Evolutionary conservation across 1,140 invertebrate species (phyloP), one percentile per base, ranked within the genome.

Genomic region (Drosophila bocqueti): DNA sequence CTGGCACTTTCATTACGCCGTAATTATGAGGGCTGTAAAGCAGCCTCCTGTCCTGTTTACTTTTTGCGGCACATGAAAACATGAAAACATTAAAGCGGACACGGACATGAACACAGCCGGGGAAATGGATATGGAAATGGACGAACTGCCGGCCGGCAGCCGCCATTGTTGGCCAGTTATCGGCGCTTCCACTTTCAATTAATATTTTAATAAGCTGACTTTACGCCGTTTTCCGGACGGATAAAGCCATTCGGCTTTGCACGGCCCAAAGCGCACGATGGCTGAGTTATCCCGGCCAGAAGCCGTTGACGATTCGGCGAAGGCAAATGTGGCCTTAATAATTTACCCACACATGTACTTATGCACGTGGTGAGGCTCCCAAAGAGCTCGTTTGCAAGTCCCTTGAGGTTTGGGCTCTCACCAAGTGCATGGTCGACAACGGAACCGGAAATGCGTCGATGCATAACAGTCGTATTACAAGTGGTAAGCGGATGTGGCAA

Each of bases 141-240:
- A 31, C 26, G 31, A 42, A 61, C 68, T 43, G 54, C 45, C 40
- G 67, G 54, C 9, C 40, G 5, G 49, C 4, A 52, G 69, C 46
- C 42, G 49, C 50, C 64, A 77, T 64, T 75, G 72, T 75, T 73
- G 69, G 58, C 54, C 83, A 80, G 72, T 81, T 84, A 89, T 87
- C 69, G 65, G 54, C 74, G 62, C 73, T 82, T 66, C 81, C 86
- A 90, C 82, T 82, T 89, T 90, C 85, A 89, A 89, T 89, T 89
- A 89, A 90, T 90, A 89, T 89, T 89, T 89, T 90, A 89, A 89
- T 85, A 89, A 85, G 85, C 85, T 73, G 85, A 74, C 84, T 89
- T 89, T 85, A 81, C 83, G 85, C 82, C 71, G 66, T 81, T 89
- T 82, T 79, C 74, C 60, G 71, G 67, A 57, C 74, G 81, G 85